These are phyloP conservation scores for Drosophila santomea DNA, from an alignment of 1,140 invertebrate species.

Conservation along the genomic window DNA sequence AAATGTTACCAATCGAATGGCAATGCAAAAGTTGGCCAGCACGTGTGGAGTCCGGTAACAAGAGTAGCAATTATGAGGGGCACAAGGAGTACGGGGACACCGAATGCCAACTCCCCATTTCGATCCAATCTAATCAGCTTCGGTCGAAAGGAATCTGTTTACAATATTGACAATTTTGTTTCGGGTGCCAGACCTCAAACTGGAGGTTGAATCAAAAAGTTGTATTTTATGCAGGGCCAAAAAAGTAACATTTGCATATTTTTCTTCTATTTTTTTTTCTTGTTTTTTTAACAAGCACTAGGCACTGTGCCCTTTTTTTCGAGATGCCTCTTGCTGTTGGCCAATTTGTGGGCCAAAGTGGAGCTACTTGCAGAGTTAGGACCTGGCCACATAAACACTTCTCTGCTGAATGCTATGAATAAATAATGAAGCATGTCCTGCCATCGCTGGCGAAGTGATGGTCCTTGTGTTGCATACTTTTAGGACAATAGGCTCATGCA, in stretches of 20 bases:
- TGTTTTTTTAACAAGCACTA: slow-evolving; percentile 13
- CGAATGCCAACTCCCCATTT: slow-evolving; percentile 9
- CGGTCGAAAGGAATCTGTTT: slow-evolving; percentile 74
- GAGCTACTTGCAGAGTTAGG: slow-evolving; percentile 18
- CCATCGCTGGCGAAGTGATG: slow-evolving; percentile 38
- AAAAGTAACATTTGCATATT: slow-evolving; percentile 75
- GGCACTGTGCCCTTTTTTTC: slow-evolving; percentile 52
- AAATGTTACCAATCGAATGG: slow-evolving; percentile 63
- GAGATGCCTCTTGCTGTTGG: slow-evolving; percentile 38
- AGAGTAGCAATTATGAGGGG: slow-evolving; percentile 32
- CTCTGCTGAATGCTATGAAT: slow-evolving; percentile 76
- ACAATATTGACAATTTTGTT: slow-evolving; percentile 77
- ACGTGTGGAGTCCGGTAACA: slow-evolving; percentile 46
- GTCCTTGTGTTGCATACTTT: slow-evolving; percentile 52
- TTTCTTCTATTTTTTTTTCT: slow-evolving; percentile 29
- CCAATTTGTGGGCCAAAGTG: slow-evolving; percentile 69
- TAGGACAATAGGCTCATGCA: slow-evolving; percentile 50
- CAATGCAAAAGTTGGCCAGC: slow-evolving; percentile 46
- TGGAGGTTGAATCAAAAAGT: slow-evolving; percentile 56
- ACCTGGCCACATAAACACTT: slow-evolving; percentile 76
- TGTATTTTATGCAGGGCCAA: slow-evolving; percentile 67
- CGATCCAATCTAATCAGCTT: slow-evolving; percentile 72
- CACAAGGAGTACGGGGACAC: slow-evolving; percentile 22
- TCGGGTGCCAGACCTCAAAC: slow-evolving; percentile 29
- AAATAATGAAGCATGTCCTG: slow-evolving; percentile 71